A percentile compares a stretch with the other conserved stretches of the same genome.
Conservation (phyloP, 2,888 invertebrate species). For the Catocala nupta region DNA sequence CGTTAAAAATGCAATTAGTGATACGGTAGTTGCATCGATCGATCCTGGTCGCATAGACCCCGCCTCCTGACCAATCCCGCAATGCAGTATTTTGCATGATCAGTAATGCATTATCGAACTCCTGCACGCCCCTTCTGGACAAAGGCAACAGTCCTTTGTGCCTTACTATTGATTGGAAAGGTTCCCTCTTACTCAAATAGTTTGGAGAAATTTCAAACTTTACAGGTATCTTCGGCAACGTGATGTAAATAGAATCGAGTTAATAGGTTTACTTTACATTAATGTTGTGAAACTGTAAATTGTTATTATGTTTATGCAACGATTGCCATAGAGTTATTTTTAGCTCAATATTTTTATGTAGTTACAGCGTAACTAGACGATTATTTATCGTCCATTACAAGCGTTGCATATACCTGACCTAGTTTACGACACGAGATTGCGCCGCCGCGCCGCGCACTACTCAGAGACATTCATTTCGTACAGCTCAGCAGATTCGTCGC, state of each 20-base stretch:
- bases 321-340: conserved; percentile 34
- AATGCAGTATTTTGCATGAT: conserved; percentile 8
- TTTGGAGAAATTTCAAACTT: too few relatives aligned
- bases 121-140: background rate
- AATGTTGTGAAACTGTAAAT: conserved; percentile 6
- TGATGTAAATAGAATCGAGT: conserved; percentile 15
- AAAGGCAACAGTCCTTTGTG: background rate
- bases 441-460: conserved; percentile 39
- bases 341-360: conserved; percentile 27
- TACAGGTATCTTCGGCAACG: background rate
- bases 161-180: too few relatives aligned
- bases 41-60: conserved; percentile 10
- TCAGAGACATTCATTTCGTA: conserved; percentile 48
- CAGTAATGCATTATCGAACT: background rate
- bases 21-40: conserved; percentile 14
- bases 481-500: conserved; percentile 30
- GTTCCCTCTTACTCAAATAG: too few relatives aligned
- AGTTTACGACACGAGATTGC: conserved; percentile 65
- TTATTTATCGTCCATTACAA: conserved; percentile 42
- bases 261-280: conserved; percentile 16
- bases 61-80: conserved; percentile 34
- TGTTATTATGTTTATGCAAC: conserved; percentile 50
- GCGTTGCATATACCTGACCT: conserved; percentile 61
- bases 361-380: conserved; percentile 32
- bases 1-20: too few relatives aligned